phyloP scores from a whole-genome alignment of 1,140 invertebrate species.

The Zaprionus kolodkinae region DNA sequence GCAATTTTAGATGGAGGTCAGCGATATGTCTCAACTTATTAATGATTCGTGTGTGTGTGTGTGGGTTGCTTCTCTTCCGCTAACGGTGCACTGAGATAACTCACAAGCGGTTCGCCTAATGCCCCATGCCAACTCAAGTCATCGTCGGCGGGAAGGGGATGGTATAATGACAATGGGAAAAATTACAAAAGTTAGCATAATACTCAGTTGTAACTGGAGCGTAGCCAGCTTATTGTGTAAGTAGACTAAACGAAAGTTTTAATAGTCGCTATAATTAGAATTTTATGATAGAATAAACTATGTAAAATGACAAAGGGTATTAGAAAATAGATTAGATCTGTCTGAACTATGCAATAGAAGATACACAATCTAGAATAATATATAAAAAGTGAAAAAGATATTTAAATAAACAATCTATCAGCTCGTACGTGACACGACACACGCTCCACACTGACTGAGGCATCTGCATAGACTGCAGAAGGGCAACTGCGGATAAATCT shows the following conservation, averaged over 20 bases:
- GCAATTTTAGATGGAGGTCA: slow-evolving; percentile 79
- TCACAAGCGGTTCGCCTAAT: slow-evolving; percentile 19
- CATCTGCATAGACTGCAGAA: not conserved
- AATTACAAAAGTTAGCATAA: slow-evolving; percentile 1
- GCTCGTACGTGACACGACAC: slow-evolving; percentile 31
- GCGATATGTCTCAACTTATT: slow-evolving; percentile 51
- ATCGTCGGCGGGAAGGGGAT: not conserved
- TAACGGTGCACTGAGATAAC: slow-evolving; percentile 30
- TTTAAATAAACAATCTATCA: not conserved
- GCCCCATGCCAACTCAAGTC: slow-evolving; percentile 9
- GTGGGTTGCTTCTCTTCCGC: slow-evolving; percentile 48
- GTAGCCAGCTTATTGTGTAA: not conserved
- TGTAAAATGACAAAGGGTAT: too few relatives aligned
- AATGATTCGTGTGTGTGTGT: slow-evolving; percentile 45
- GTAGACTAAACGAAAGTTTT: not conserved
- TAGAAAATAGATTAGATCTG: too few relatives aligned
- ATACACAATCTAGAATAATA: too few relatives aligned
- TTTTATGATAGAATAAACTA: not conserved
- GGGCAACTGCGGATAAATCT: slow-evolving; percentile 68
- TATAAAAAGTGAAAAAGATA: too few relatives aligned
- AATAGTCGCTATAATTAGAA: not conserved
- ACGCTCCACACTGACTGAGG: not conserved
- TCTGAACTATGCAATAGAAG: too few relatives aligned
- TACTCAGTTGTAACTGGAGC: not conserved
- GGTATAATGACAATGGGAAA: not conserved